Conservation (phyloP, 2,888 invertebrate species). For the Sylvicola cinctus region DNA sequence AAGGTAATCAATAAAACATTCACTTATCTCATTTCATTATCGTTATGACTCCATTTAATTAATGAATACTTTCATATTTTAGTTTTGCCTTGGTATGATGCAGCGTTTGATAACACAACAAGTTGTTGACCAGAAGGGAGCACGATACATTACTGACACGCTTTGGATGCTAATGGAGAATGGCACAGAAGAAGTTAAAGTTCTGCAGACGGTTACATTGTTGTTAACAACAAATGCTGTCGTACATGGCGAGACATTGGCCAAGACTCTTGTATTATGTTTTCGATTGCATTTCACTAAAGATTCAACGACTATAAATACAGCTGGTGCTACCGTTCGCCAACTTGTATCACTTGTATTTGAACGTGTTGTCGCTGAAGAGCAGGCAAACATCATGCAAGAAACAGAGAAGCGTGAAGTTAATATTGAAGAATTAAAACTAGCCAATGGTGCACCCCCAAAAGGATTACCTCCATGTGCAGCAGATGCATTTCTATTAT, state of each 20-base stretch:
- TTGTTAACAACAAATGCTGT: slow-evolving; percentile 87
- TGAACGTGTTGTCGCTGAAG: slow-evolving; percentile 62
- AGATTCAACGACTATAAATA: slow-evolving; percentile 88
- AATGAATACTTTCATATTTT: slow-evolving; percentile 13
- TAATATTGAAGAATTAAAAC: slow-evolving; percentile 60
- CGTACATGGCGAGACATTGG: slow-evolving; percentile 84
- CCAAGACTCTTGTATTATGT: slow-evolving; percentile 82
- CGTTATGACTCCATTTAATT: background rate
- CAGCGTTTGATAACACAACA: slow-evolving; percentile 84
- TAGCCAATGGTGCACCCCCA: slow-evolving; percentile 53
- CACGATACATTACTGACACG: slow-evolving; percentile 80
- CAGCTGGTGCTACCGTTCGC: slow-evolving; percentile 92
- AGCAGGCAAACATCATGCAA: slow-evolving; percentile 19
- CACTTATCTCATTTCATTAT: no score
- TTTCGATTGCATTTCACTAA: slow-evolving; percentile 91
- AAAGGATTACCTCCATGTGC: slow-evolving; percentile 74
- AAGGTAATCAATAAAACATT: slow-evolving; percentile 33
- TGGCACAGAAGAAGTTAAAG: slow-evolving; percentile 87
- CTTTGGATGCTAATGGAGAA: slow-evolving; percentile 85
- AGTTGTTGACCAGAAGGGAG: slow-evolving; percentile 77
- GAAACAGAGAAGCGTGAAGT: slow-evolving; percentile 26
- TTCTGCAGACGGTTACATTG: slow-evolving; percentile 86
- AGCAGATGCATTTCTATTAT: slow-evolving; percentile 82
- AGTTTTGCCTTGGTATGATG: slow-evolving; percentile 84
- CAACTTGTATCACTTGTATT: slow-evolving; percentile 86